Percentiles rank a stretch among this genome's conserved stretches.
Conservation (phyloP, 2,888 invertebrate species). For the Taphrorychus bicolor region DNA sequence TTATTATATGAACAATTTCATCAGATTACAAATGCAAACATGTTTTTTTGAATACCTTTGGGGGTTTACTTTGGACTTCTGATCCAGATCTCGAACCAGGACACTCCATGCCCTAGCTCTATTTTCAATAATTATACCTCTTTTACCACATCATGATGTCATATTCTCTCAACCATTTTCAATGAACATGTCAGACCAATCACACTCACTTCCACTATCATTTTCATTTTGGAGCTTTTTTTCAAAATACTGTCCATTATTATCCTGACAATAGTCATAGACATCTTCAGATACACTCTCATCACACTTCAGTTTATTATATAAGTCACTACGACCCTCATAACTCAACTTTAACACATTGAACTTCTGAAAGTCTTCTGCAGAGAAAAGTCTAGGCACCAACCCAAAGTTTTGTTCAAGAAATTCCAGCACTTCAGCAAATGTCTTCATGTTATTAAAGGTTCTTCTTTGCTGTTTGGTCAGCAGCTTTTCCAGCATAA, state of each 20-base stretch:
- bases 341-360: constrained; percentile 48
- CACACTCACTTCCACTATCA: constrained; percentile 45
- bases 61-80: too few relatives aligned
- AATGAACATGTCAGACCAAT: constrained; percentile 52
- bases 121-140: too few relatives aligned
- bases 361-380: constrained; percentile 47
- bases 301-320: constrained; percentile 46
- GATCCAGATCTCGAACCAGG: too few relatives aligned
- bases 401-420: constrained; percentile 67
- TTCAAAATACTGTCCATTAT: constrained; percentile 50
- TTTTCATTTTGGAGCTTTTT: constrained; percentile 42
- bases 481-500: constrained; percentile 89
- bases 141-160: too few relatives aligned
- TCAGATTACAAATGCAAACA: too few relatives aligned
- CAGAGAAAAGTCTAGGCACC: constrained; percentile 54
- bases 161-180: constrained; percentile 50
- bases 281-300: background rate
- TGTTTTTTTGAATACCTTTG: too few relatives aligned
- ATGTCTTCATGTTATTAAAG: constrained; percentile 79
- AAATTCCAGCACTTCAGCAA: constrained; percentile 74
- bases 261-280: background rate
- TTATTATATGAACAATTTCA: too few relatives aligned
- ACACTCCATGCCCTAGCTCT: too few relatives aligned
- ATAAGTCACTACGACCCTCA: constrained; percentile 45
- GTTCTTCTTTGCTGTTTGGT: constrained; percentile 73